Base-by-base conservation (phyloP, 2,888 invertebrate species). In the Hipparchia semele region DNA sequence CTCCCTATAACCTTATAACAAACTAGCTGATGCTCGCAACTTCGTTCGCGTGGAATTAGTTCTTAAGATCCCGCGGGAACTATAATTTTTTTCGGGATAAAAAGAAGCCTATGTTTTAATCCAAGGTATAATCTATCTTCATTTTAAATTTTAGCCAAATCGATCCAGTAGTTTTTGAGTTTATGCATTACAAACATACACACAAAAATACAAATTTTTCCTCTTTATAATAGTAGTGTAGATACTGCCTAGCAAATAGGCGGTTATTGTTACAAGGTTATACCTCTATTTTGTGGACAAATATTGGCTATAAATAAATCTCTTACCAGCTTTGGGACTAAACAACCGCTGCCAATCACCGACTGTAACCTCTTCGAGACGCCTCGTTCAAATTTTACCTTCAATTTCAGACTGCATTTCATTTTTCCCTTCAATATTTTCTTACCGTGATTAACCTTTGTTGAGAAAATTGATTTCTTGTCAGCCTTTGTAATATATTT, bases 331-430 rank as follows among this genome's bases (percentile, higher is more conserved):
- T 53, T 51, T 65, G 6, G 1, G 33, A 33, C 65, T 65, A 65
- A 3, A 73, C 70, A 70, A 70, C 68, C 68, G 68, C 62, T 73
- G 62, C 73, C 70, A 75, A 71, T 75, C 70, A 75, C 70, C 45
- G 68, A 70, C 58, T 53, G 58, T 68, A 64, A 66, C 65, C 67
- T 64, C 70, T 64, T 65, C 53, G 59, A 64, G n/a, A 62, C 51
- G 61, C 61, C 68, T 70, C 67, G 65, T 75, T 59, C 68, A 60
- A 68, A 68, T 51, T 65, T 65, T 68, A 68, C 67, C 67, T 67
- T 46, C 56, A 56, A 58, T 67, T 67, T 67, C 58, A 67, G 67
- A 67, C 46, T 67, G 67, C 58, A 58, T 74, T 72, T 56, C 54
- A 74, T 69, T 74, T 60, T 72, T 51, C 72, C 58, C 66, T 58